Conservation (phyloP, 2,888 invertebrate species). For the Tipula helvola region DNA sequence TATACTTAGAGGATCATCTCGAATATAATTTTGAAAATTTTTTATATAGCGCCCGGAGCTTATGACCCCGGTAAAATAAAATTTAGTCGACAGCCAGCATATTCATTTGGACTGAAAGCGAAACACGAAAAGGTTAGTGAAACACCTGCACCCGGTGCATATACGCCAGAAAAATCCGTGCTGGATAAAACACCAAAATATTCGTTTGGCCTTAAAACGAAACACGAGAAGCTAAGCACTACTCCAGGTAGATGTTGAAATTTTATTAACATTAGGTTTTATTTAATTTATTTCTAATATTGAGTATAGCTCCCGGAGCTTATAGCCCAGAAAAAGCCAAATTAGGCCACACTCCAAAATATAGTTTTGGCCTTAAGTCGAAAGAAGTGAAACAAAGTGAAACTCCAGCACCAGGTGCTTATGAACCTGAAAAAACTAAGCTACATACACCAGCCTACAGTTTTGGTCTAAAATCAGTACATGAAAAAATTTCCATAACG, state of each 20-base stretch:
- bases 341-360: constrained; percentile 24
- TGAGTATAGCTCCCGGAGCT: constrained; percentile 18
- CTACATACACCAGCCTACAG: constrained; percentile 30
- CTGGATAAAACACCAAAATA: constrained; percentile 47
- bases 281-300: constrained; percentile 36
- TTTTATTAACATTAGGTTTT: background rate
- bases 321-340: constrained; percentile 17
- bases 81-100: constrained; percentile 34
- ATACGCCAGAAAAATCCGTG: constrained; percentile 46
- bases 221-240: constrained; percentile 38
- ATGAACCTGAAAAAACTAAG: constrained; percentile 17
- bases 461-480: constrained; percentile 41
- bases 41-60: constrained; percentile 35
- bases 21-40: background rate
- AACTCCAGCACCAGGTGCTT: constrained; percentile 25
- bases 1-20: background rate
- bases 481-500: constrained; percentile 39
- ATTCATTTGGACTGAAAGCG: constrained; percentile 52
- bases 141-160: constrained; percentile 50
- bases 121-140: constrained; percentile 43
- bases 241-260: constrained; percentile 37
- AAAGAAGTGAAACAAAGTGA: constrained; percentile 38
- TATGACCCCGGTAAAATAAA: constrained; percentile 43
- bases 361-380: constrained; percentile 42
- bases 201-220: constrained; percentile 46